Percentiles rank a stretch among this genome's conserved stretches.
These are phyloP conservation scores for Galeopterus variegatus DNA, from an alignment of 2,113 vertebrate genomes.

Conservation along the genomic window DNA sequence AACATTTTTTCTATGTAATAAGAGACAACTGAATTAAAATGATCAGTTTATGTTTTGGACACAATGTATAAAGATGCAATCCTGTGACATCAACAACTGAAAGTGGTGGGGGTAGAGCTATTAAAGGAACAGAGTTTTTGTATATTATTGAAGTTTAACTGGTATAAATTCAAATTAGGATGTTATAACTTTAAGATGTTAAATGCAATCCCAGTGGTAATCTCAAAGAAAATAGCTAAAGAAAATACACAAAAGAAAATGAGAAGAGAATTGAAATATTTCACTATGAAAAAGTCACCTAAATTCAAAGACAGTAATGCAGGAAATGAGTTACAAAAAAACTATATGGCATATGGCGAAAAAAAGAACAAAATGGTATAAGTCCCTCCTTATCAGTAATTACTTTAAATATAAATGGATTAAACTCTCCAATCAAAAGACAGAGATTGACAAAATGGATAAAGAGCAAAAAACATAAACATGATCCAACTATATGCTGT, in stretches of 20 bases:
- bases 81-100: neutral
- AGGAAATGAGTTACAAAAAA: neutral
- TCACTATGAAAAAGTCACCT: neutral
- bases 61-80: neutral
- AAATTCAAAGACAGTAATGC: neutral
- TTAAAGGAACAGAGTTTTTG: neutral
- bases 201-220: neutral
- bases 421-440: neutral
- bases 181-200: neutral
- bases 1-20: neutral
- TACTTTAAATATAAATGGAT: neutral
- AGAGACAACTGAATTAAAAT: neutral
- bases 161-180: neutral
- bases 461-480: neutral
- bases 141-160: neutral
- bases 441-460: neutral
- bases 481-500: neutral
- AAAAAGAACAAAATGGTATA: neutral
- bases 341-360: neutral
- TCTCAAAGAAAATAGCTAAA: neutral
- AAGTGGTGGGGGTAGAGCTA: neutral
- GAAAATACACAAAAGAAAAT: neutral
- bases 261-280: neutral
- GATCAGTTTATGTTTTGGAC: neutral
- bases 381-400: neutral